phyloP scores from a whole-genome alignment of 2,113 vertebrate genomes.

The Psilopogon haemacephalus region DNA sequence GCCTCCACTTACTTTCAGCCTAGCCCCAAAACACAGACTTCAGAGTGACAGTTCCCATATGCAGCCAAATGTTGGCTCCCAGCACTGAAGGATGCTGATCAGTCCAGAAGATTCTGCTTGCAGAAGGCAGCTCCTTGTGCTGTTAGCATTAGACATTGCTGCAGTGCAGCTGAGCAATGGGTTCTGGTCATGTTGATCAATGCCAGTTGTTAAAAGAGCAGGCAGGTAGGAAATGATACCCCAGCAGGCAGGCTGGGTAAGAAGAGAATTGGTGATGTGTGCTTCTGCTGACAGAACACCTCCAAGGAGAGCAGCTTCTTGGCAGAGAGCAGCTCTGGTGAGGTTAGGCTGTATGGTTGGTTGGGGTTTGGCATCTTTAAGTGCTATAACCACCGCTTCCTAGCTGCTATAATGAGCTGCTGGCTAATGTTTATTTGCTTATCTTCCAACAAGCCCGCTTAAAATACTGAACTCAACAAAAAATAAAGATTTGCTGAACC shows the following conservation, averaged over 20 bases:
- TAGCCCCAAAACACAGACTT: background rate
- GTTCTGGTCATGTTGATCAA: background rate
- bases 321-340: background rate
- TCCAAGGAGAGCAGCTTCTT: background rate
- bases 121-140: background rate
- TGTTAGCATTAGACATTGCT: background rate
- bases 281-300: background rate
- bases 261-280: background rate
- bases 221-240: background rate
- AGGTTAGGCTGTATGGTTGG: background rate
- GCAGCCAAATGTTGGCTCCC: background rate
- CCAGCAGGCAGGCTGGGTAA: background rate
- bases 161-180: background rate
- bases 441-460: no score
- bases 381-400: background rate
- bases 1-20: background rate
- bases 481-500: no score
- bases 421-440: no score
- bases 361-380: background rate
- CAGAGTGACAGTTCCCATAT: background rate
- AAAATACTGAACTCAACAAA: no score
- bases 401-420: no score
- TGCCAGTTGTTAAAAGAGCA: background rate
- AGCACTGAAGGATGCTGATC: background rate
- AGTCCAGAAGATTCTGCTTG: background rate